A percentile compares a stretch with the other conserved stretches of the same genome.
These are phyloP conservation scores for Lepus americanus DNA, from an alignment of 2,113 vertebrate genomes.

Conservation along the genomic window DNA sequence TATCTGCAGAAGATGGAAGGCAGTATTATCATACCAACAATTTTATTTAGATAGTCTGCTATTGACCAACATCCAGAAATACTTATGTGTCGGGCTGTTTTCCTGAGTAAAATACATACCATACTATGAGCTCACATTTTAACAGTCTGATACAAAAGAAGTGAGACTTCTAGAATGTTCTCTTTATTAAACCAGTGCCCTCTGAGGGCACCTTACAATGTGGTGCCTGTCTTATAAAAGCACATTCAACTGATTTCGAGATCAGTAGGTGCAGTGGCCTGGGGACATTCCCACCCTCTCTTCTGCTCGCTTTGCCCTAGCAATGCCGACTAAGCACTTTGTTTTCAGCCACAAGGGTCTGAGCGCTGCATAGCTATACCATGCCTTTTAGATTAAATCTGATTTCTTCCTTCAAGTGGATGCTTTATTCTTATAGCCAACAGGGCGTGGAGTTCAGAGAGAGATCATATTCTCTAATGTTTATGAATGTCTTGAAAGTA, in stretches of 20 bases:
- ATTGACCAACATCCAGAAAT: slow-evolving; percentile 39
- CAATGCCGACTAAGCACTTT: not conserved
- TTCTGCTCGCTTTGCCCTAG: not conserved
- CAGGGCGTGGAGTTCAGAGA: slow-evolving; percentile 44
- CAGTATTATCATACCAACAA: not conserved
- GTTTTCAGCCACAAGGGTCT: slow-evolving; percentile 30
- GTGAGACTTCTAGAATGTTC: not conserved
- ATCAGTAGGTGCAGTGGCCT: not conserved
- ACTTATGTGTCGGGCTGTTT: not conserved
- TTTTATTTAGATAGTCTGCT: not conserved
- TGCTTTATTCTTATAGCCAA: slow-evolving; percentile 72
- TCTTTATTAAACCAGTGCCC: not conserved
- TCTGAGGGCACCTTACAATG: not conserved
- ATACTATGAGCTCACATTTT: not conserved
- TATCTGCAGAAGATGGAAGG: slow-evolving; percentile 35
- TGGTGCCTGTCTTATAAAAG: not conserved
- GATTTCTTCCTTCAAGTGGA: slow-evolving; percentile 60
- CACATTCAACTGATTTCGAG: not conserved
- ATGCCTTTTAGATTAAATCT: slow-evolving; percentile 73
- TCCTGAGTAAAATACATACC: not conserved
- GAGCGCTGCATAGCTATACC: slow-evolving; percentile 27
- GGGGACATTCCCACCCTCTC: not conserved
- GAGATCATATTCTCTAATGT: slow-evolving; percentile 67
- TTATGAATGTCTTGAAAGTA: slow-evolving; percentile 69
- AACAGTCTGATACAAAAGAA: slow-evolving; percentile 10